A percentile compares a stretch with the other conserved stretches of the same genome.
Conservation (phyloP, 2,113 vertebrate species). For the Coregonus clupeaformis region DNA sequence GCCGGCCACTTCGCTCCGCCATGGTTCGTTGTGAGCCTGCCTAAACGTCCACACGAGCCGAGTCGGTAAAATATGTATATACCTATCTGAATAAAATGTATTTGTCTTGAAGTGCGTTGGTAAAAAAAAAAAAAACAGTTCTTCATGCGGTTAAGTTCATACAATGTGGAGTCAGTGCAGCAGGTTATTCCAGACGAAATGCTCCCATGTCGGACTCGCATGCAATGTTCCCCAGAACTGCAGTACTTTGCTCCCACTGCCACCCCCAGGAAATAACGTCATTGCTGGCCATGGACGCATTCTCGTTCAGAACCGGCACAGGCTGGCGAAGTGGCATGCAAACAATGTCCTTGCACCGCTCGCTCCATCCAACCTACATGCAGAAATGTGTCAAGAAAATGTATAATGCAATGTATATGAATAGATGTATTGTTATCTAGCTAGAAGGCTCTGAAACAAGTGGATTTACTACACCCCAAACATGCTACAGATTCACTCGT, state of each 20-base stretch:
- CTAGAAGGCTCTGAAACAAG: no score
- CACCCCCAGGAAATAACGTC: conserved; percentile 57
- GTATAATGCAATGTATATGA: no score
- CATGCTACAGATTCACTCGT: no score
- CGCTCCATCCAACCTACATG: no score
- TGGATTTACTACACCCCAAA: no score
- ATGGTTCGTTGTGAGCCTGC: conserved; percentile 65
- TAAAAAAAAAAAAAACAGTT: not conserved
- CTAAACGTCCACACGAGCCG: conserved; percentile 30
- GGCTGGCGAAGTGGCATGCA: not conserved
- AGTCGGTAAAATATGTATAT: no score
- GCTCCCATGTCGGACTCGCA: conserved; percentile 48
- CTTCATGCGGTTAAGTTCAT: conserved; percentile 34
- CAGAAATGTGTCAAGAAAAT: no score
- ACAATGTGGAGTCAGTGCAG: conserved; percentile 24
- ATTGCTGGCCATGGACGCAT: conserved; percentile 19
- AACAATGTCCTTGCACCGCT: no score
- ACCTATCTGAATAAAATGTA: not conserved
- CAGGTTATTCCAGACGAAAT: conserved; percentile 9
- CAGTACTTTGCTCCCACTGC: conserved; percentile 56
- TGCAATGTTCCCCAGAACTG: conserved; percentile 44
- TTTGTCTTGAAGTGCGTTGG: conserved; percentile 2
- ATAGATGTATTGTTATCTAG: no score
- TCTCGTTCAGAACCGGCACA: not conserved
- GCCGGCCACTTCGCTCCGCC: conserved; percentile 86